Evolutionary conservation across 2,888 invertebrate genomes (phyloP).

Genomic region (Lycaena phlaeas): DNA sequence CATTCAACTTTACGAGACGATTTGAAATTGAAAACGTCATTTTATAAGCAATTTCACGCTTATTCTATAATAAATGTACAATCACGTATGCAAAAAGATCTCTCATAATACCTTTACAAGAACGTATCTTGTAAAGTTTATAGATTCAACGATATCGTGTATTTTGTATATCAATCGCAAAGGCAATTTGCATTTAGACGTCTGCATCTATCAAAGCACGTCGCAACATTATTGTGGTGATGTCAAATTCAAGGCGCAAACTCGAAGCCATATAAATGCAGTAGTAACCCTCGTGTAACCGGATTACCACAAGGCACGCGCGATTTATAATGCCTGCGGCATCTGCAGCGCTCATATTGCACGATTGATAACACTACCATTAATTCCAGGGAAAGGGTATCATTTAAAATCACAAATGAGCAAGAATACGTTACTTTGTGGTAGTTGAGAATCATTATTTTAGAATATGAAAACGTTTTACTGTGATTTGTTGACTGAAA

Average conservation of each 20-base stretch:
- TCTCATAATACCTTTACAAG: no score
- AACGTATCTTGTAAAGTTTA: no score
- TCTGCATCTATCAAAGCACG: not conserved
- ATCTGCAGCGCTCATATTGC: not conserved
- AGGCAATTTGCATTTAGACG: not conserved
- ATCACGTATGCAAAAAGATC: no score
- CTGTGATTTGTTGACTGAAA: no score
- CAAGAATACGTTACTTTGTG: no score
- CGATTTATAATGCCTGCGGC: slow-evolving; percentile 1
- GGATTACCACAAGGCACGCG: slow-evolving; percentile 4
- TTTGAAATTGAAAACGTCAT: no score
- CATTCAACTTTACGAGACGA: no score
- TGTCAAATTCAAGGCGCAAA: not conserved
- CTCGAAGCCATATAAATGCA: not conserved
- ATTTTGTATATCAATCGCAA: not conserved
- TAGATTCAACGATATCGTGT: not conserved
- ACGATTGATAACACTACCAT: not conserved
- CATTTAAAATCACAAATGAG: not conserved
- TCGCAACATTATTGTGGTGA: not conserved
- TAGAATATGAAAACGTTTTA: no score
- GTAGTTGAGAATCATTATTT: no score
- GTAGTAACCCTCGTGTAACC: not conserved
- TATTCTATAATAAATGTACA: no score
- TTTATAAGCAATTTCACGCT: no score
- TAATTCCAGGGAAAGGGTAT: not conserved